Evolutionary conservation across 2,888 invertebrate species (phyloP).

Genomic region (Lutraria lutraria): DNA sequence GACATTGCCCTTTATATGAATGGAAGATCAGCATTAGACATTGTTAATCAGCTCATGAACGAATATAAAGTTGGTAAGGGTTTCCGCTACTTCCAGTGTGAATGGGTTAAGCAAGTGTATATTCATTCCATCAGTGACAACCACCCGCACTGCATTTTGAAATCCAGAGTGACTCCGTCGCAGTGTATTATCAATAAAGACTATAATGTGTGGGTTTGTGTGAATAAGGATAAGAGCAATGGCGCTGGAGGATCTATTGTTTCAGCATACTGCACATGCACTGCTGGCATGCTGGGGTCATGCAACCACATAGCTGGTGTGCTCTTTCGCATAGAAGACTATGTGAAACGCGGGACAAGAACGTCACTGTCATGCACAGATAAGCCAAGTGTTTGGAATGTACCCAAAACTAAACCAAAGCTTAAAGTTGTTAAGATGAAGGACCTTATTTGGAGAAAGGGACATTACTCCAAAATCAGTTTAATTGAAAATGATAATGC

Average conservation of each 20-base stretch:
- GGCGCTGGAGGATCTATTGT: background rate
- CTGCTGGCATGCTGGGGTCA: constrained; percentile 55
- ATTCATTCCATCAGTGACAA: constrained; percentile 42
- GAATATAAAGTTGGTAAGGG: constrained; percentile 64
- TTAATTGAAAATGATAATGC: too few species aligned
- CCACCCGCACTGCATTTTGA: background rate
- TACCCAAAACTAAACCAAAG: constrained; percentile 35
- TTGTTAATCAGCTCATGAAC: constrained; percentile 49
- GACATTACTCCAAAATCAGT: background rate
- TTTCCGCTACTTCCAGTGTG: constrained; percentile 52
- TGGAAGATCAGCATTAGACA: constrained; percentile 34
- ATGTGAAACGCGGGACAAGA: constrained; percentile 38
- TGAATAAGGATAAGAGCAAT: constrained; percentile 37
- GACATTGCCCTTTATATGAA: constrained; percentile 59
- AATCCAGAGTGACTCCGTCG: constrained; percentile 58
- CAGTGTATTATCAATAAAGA: constrained; percentile 45
- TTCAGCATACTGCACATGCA: constrained; percentile 55
- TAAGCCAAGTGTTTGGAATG: constrained; percentile 39
- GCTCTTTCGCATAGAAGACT: constrained; percentile 47
- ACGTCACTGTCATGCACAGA: constrained; percentile 40
- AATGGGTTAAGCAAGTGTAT: constrained; percentile 59
- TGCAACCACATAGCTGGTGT: constrained; percentile 55
- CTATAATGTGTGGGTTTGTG: constrained; percentile 56
- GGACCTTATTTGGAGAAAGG: constrained; percentile 28
- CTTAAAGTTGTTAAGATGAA: constrained; percentile 11